phyloP scores from a whole-genome alignment of 2,113 vertebrate genomes.

The Rutilus rutilus region DNA sequence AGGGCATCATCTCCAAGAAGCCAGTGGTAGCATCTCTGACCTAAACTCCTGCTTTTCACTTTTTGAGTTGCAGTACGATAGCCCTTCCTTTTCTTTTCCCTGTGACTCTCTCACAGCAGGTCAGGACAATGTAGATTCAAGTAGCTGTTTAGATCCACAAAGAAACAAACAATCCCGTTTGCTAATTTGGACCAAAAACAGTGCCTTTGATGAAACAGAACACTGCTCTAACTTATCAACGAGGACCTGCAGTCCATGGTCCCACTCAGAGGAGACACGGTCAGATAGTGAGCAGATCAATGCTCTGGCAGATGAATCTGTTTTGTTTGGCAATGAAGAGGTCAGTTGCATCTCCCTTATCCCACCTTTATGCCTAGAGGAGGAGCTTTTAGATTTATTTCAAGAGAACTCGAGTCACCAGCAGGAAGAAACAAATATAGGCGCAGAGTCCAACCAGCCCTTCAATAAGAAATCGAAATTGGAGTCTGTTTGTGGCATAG shows the following conservation, averaged over 20 bases:
- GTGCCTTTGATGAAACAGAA: conserved; percentile 99
- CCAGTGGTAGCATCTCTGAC: conserved; percentile 85
- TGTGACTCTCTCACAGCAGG: conserved; percentile 86
- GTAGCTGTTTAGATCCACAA: conserved; percentile 89
- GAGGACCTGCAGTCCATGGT: conserved; percentile 99
- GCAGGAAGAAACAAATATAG: conserved; percentile 79
- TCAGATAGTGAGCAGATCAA: conserved; percentile 93
- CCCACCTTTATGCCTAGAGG: conserved; percentile 89
- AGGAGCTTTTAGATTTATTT: conserved; percentile 93
- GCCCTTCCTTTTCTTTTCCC: conserved; percentile 93
- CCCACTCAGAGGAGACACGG: conserved; percentile 97
- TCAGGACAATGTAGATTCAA: conserved; percentile 88
- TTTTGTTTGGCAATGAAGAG: conserved; percentile 87
- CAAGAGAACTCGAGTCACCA: conserved; percentile 83
- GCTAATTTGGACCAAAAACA: conserved; percentile 99
- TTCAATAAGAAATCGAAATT: conserved; percentile 95
- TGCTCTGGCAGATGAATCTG: conserved; percentile 86
- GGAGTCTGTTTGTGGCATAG: conserved; percentile 97
- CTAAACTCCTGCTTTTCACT: conserved; percentile 95
- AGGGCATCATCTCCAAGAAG: conserved; percentile 86
- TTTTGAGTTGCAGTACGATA: conserved; percentile 98
- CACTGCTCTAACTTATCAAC: conserved; percentile 99
- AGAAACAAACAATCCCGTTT: conserved; percentile 98
- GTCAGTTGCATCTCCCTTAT: conserved; percentile 88
- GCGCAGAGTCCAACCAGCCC: conserved; percentile 82